phyloP scores from a whole-genome alignment of 1,140 invertebrate species.

The Spodoptera litura region DNA sequence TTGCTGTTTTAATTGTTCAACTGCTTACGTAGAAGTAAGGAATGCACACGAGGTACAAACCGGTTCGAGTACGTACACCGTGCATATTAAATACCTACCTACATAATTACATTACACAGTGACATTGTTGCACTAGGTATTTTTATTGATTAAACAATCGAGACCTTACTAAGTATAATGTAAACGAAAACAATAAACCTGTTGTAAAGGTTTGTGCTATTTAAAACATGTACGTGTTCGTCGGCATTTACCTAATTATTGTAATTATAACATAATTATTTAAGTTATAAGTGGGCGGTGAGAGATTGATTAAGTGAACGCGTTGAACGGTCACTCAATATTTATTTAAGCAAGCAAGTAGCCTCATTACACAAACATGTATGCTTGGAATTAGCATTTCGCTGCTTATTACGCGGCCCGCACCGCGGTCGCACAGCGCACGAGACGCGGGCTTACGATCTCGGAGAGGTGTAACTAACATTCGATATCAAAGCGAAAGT shows the following conservation, averaged over 20 bases:
- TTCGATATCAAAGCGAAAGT: too few relatives aligned
- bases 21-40: conserved; percentile 10
- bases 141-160: too few relatives aligned
- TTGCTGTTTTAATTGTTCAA: conserved; percentile 29
- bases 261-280: conserved; percentile 35
- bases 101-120: not conserved
- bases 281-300: conserved; percentile 9
- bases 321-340: conserved; percentile 47
- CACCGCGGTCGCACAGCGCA: not conserved
- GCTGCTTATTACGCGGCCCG: conserved; percentile 45
- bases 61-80: not conserved
- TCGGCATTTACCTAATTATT: conserved; percentile 2
- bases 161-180: too few relatives aligned
- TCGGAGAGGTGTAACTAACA: too few relatives aligned
- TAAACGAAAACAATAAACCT: too few relatives aligned
- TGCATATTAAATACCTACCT: not conserved
- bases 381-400: conserved; percentile 46
- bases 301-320: conserved; percentile 44
- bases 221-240: not conserved
- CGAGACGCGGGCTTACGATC: not conserved
- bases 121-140: conserved; percentile 13
- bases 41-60: not conserved
- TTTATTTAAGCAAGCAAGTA: conserved; percentile 47
- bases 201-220: conserved; percentile 5
- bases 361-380: conserved; percentile 49